Conservation (phyloP, 2,113 vertebrate genomes). For the Zosterops lateralis region DNA sequence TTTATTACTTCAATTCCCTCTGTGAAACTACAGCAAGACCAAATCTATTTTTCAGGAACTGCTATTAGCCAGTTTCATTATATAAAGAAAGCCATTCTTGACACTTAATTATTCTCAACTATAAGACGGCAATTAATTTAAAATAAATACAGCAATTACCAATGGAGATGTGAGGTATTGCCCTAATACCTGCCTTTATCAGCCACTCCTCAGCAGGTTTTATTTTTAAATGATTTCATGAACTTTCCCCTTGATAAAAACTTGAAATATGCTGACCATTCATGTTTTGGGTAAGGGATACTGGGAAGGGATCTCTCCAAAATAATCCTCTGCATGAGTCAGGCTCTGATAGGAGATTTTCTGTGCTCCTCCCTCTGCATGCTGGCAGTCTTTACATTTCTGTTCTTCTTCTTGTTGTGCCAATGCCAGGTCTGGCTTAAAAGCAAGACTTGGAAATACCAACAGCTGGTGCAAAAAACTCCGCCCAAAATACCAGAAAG, state of each 20-base stretch:
- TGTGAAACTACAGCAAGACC: not conserved
- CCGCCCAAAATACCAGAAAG: not conserved
- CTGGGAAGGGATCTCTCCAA: not conserved
- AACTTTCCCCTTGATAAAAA: not conserved
- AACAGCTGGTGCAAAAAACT: not conserved
- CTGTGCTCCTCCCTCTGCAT: not conserved
- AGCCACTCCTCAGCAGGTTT: not conserved
- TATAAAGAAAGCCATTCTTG: not conserved
- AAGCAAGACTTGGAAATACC: not conserved
- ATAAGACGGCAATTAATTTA: not conserved
- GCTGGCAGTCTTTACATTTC: slow-evolving; percentile 10
- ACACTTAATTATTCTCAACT: not conserved
- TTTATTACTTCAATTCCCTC: not conserved
- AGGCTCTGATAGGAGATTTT: slow-evolving; percentile 6
- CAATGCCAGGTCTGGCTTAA: not conserved
- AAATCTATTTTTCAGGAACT: not conserved
- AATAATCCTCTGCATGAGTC: slow-evolving; percentile 13
- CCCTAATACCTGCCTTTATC: not conserved
- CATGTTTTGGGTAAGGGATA: not conserved
- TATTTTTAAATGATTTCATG: not conserved
- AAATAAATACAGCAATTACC: not conserved
- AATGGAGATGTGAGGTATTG: not conserved
- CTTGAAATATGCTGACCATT: not conserved
- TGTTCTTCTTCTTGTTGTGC: not conserved
- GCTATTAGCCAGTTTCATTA: not conserved